phyloP scores from a whole-genome alignment of 1,140 invertebrate genomes.

The Platyscapa corneri region DNA sequence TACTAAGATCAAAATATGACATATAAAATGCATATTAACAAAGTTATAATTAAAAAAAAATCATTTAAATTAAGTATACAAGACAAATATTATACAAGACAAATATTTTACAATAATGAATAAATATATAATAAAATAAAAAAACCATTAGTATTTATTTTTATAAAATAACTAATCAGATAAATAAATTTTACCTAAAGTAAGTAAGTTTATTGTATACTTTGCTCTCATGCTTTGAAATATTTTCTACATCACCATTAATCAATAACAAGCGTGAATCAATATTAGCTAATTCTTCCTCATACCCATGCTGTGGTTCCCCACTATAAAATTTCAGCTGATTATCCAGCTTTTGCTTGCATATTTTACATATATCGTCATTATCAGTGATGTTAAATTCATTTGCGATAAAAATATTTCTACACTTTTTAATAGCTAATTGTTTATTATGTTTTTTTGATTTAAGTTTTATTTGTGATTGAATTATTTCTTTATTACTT shows the following conservation, averaged over 20 bases:
- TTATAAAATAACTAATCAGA: too few species aligned
- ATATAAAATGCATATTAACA: too few species aligned
- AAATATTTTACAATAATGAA: too few species aligned
- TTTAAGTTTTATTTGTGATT: conserved; percentile 1
- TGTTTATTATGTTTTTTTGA: not conserved
- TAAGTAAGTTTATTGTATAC: conserved; percentile 81
- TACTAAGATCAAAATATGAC: too few species aligned
- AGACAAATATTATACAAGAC: too few species aligned
- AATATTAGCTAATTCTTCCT: conserved; percentile 85
- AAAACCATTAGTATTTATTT: too few species aligned
- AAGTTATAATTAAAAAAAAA: too few species aligned
- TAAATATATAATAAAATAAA: too few species aligned
- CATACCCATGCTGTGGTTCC: conserved; percentile 82
- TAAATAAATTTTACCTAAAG: conserved; percentile 64
- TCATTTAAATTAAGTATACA: too few species aligned
- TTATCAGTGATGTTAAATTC: not conserved
- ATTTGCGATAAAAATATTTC: not conserved
- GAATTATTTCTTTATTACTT: not conserved
- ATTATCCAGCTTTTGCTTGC: conserved; percentile 79
- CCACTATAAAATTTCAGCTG: conserved; percentile 82
- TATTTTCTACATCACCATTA: conserved; percentile 76
- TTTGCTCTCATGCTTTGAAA: conserved; percentile 76
- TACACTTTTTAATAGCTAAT: not conserved
- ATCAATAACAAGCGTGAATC: conserved; percentile 84
- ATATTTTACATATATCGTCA: conserved; percentile 71